Base-by-base conservation (phyloP, 2,888 invertebrate species). In the Creontiades dilutus region DNA sequence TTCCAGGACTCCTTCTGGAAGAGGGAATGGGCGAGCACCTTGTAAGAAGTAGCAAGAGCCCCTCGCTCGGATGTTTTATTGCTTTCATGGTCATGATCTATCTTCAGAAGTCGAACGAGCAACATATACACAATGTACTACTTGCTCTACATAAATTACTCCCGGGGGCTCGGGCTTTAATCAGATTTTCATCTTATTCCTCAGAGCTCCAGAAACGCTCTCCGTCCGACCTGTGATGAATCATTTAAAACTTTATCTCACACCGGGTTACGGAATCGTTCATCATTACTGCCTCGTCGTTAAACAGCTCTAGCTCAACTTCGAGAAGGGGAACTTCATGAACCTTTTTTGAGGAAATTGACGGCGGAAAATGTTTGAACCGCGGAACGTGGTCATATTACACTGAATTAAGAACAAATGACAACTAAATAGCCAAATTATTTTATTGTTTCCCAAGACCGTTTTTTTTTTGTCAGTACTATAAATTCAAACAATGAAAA, bases 131-230 rank as follows among this genome's bases (percentile, higher is more conserved):
- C 78, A 88, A 88, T 88, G 78, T 88, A 52, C 52, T 76, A 88
- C 88, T 78, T 88, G 88, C 88, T 88, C 88, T 88, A 88, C 78
- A 88, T 88, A 88, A 88, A 88, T 88, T 78, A 76, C 52, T 55
- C 48, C 57, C 55, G 4, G 28, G n/a, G 14, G 16, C 27, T 23
- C 14, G 80, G 47, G 52, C 28, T 52, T 80, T 88, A 88, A 88
- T 88, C 88, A 28, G 78, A 88, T 76, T 78, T 88, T 28, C 88
- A 88, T 86, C 86, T 68, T 86, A 37, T 28, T 85, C 82, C 82
- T 52, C 47, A 16, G 82, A 78, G 47, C 23, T 23, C 78, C 78
- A 78, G 78, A 78, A 78, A 47, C 7, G 37, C 78, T 37, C 13
- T 19, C 16, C 68, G 23, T 23, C 11, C 9, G 9, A 12, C 27